Evolutionary conservation across 2,888 invertebrate genomes (phyloP).

Genomic region (Ichneumoninae sp.): DNA sequence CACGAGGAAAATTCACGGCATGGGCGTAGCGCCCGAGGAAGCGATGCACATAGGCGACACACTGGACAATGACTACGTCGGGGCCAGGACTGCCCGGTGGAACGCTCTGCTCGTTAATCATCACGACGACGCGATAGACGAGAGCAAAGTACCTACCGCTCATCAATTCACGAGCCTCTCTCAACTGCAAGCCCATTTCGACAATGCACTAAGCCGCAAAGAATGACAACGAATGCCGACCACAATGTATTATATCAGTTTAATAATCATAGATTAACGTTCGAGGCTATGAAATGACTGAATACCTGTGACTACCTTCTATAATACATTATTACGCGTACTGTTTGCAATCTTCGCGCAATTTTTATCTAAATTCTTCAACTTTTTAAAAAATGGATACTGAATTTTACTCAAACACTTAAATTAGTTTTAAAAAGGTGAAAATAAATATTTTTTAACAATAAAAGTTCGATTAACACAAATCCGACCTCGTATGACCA

Average conservation of each 20-base stretch:
- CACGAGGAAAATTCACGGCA: slow-evolving; percentile 79
- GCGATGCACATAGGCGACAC: slow-evolving; percentile 95
- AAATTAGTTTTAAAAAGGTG: not conserved
- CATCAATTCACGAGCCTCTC: slow-evolving; percentile 73
- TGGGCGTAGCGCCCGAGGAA: slow-evolving; percentile 85
- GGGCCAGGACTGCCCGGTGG: slow-evolving; percentile 92
- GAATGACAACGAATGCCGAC: not conserved
- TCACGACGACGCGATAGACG: slow-evolving; percentile 63
- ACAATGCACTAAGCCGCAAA: slow-evolving; percentile 51
- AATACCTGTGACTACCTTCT: not conserved
- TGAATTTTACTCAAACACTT: too few relatives aligned
- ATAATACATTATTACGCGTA: not conserved
- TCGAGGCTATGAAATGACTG: not conserved
- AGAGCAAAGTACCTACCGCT: slow-evolving; percentile 40
- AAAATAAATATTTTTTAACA: too few relatives aligned
- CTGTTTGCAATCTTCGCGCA: not conserved
- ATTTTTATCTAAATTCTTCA: not conserved
- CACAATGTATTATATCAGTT: not conserved
- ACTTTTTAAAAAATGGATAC: not conserved
- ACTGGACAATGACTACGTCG: slow-evolving; percentile 90
- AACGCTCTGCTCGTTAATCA: slow-evolving; percentile 86
- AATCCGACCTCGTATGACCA: too few relatives aligned
- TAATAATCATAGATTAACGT: not conserved
- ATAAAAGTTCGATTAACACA: too few relatives aligned
- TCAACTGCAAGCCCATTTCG: slow-evolving; percentile 75